A percentile compares a stretch with the other conserved stretches of the same genome.
Conservation (phyloP, 2,113 vertebrate species). For the Ramphastos sulfuratus region DNA sequence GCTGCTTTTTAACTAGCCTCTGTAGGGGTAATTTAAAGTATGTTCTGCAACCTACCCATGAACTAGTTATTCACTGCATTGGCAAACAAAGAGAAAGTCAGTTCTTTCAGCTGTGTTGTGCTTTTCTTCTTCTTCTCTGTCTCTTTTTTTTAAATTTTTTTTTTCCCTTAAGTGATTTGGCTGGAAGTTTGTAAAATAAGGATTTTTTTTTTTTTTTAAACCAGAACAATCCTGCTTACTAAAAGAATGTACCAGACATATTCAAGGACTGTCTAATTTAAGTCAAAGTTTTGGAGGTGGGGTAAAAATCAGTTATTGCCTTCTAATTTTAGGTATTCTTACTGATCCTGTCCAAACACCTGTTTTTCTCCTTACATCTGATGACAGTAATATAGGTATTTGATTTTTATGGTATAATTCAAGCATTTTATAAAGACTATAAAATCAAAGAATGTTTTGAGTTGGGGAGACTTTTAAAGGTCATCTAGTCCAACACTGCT, state of each 20-base stretch:
- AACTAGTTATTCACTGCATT: not conserved
- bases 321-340: not conserved
- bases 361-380: not conserved
- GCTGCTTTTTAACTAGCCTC: not conserved
- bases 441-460: not conserved
- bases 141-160: not conserved
- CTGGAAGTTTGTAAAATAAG: not conserved
- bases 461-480: not conserved
- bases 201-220: not conserved
- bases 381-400: not conserved
- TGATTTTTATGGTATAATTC: not conserved
- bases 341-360: not conserved
- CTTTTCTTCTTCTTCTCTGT: not conserved
- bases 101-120: not conserved
- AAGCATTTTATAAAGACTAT: not conserved
- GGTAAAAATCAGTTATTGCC: not conserved
- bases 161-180: not conserved
- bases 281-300: not conserved
- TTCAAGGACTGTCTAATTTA: not conserved
- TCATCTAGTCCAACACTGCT: not conserved
- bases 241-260: not conserved
- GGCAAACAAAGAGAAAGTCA: not conserved
- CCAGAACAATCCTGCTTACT: not conserved
- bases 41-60: not conserved
- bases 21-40: not conserved